Conservation (phyloP, 2,797 vertebrate genomes). For the Falco novaeseelandiae region DNA sequence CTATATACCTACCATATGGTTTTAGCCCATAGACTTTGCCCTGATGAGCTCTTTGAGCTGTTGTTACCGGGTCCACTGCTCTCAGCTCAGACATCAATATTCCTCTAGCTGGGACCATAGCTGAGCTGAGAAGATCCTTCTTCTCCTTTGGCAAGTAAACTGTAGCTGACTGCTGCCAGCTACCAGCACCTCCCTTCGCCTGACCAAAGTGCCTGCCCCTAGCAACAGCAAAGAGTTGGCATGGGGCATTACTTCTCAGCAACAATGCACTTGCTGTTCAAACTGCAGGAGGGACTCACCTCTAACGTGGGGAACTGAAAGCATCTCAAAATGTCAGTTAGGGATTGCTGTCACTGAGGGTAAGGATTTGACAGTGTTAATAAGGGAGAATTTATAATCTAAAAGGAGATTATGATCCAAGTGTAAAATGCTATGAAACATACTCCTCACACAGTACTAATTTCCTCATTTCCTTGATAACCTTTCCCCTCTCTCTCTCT, state of each 20-base stretch:
- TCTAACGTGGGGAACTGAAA: background rate
- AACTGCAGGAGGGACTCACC: background rate
- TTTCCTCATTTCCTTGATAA: background rate
- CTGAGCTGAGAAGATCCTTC: background rate
- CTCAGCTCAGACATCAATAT: background rate
- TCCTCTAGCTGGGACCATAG: background rate
- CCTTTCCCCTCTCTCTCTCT: background rate
- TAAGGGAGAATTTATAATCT: background rate
- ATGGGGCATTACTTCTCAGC: background rate
- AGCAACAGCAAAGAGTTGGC: background rate
- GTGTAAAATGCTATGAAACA: background rate
- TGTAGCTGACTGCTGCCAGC: background rate
- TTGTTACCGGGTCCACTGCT: background rate
- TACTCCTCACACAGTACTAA: background rate
- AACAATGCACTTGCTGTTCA: background rate
- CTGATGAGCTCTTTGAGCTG: background rate
- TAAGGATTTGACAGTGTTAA: background rate
- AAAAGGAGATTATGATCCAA: background rate
- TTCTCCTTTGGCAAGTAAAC: background rate
- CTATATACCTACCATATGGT: background rate
- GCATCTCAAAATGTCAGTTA: background rate
- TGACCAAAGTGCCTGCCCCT: background rate
- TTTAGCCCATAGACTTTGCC: background rate
- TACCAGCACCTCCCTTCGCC: background rate
- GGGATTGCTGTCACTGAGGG: accelerated